phyloP scores from a whole-genome alignment of 2,888 invertebrate species.

The Yponomeuta plumbellus region DNA sequence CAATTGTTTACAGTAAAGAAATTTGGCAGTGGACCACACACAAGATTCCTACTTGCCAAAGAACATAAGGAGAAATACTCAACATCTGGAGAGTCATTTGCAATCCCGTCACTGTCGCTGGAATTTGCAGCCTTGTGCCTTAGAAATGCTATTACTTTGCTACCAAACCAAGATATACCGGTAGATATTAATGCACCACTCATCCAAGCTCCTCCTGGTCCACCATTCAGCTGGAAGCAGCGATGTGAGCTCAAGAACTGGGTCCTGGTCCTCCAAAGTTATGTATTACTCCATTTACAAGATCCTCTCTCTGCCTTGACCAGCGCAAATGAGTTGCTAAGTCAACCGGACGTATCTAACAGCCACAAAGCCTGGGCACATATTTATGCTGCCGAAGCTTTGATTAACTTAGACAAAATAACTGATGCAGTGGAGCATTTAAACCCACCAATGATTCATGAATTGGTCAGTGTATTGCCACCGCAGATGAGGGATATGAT shows the following conservation, averaged over 20 bases:
- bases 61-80: slow-evolving; percentile 62
- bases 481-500: slow-evolving; percentile 65
- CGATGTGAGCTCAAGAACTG: slow-evolving; percentile 78
- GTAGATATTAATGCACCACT: slow-evolving; percentile 44
- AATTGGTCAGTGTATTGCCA: slow-evolving; percentile 61
- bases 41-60: slow-evolving; percentile 54
- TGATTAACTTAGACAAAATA: slow-evolving; percentile 87
- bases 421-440: slow-evolving; percentile 90
- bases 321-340: slow-evolving; percentile 84
- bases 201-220: slow-evolving; percentile 77
- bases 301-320: slow-evolving; percentile 88
- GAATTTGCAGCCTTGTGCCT: slow-evolving; percentile 94
- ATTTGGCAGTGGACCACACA: slow-evolving; percentile 65
- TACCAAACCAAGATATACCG: slow-evolving; percentile 76
- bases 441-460: slow-evolving; percentile 83
- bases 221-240: slow-evolving; percentile 78
- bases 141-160: slow-evolving; percentile 85
- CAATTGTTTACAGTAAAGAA: slow-evolving; percentile 64
- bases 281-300: slow-evolving; percentile 88
- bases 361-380: slow-evolving; percentile 85
- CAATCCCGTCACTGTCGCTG: slow-evolving; percentile 90
- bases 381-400: slow-evolving; percentile 92
- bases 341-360: slow-evolving; percentile 77
- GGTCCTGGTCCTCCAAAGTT: slow-evolving; percentile 87
- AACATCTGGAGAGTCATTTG: slow-evolving; percentile 82